These are phyloP conservation scores for Hyles vespertilio DNA, from an alignment of 1,140 invertebrate species.

Conservation along the genomic window DNA sequence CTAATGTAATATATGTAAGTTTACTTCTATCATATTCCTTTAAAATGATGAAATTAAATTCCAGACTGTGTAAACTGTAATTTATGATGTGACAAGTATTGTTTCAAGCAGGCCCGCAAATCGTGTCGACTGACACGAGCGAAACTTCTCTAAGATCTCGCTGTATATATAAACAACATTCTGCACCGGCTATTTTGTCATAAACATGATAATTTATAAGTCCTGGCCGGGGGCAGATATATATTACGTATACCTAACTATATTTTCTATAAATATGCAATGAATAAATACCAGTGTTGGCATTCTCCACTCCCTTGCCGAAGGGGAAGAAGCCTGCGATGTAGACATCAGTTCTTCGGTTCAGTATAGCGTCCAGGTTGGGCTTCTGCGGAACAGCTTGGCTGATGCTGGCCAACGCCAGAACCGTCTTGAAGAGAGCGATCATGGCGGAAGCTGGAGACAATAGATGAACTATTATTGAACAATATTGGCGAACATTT, in stretches of 20 bases:
- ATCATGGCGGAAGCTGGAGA: conserved; percentile 13
- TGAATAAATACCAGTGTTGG: conserved; percentile 76
- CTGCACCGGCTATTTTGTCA: too few species aligned
- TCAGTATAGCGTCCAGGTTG: conserved; percentile 69
- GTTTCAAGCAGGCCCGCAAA: not conserved
- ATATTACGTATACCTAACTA: too few species aligned
- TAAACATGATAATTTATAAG: too few species aligned
- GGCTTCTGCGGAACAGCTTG: conserved; percentile 62
- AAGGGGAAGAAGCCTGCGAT: conserved; percentile 95
- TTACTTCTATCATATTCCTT: too few species aligned
- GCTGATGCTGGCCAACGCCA: conserved; percentile 24
- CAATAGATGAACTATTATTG: not conserved
- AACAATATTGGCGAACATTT: too few species aligned
- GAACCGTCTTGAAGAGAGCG: conserved; percentile 18
- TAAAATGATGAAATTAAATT: too few species aligned
- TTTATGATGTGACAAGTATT: not conserved
- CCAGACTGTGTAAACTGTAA: not conserved
- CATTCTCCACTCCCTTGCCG: conserved; percentile 84
- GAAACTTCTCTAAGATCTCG: too few species aligned
- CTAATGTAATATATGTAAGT: too few species aligned
- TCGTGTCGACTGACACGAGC: not conserved
- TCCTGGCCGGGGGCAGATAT: too few species aligned
- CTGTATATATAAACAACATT: too few species aligned
- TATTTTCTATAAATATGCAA: conserved; percentile 4
- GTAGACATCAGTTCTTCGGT: conserved; percentile 83